Evolutionary conservation across 2,113 vertebrate species (phyloP), one percentile per base, ranked within the genome.

Genomic region (Syngnathus floridae): DNA sequence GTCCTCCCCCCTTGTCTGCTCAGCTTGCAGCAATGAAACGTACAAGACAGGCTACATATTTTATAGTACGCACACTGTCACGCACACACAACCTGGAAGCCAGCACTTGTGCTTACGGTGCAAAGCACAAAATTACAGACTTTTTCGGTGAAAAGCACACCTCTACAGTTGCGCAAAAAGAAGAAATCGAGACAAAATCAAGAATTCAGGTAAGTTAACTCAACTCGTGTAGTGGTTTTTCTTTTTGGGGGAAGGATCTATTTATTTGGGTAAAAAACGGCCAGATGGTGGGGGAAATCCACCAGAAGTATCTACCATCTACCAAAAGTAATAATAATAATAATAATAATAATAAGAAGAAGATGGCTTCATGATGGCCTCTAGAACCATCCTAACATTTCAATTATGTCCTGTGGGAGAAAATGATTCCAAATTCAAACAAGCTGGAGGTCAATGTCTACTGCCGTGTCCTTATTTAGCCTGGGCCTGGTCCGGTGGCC

Each of bases 21-120:
- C 82, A 69, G 77, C 77, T 66, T 64, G 36, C 65, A 72, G 71
- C 78, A 85, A 87, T 88, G 86, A 88, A 85, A 86, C 73, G 85
- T 85, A 78, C 82, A 81, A 84, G 88, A 89, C 88, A 88, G 86
- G 76, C 79, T 85, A 86, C 86, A 88, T 90, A 89, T 88, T 89
- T 89, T 87, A 90, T 86, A 80, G 78, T 79, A 70, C 77, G 81
- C 84, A 79, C 55, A 74, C 81, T 87, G 88, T 90, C 84, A 84
- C 62, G 80, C 78, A 74, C 83, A 41, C 79, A 78, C 77, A 65
- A 72, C 26, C 73, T 82, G 70, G 21, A 62, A 19, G 22, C 45
- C 43, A 48, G 26, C 13, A 17, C 13, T 14, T 14, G 13, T 56
- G 26, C 26, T 56, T 35, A 56, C 14, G 11, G 9, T 12, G 54